A percentile compares a stretch with the other conserved stretches of the same genome.
Evolutionary conservation across 2,797 vertebrate genomes (phyloP).

Genomic region (Macropodus opercularis): DNA sequence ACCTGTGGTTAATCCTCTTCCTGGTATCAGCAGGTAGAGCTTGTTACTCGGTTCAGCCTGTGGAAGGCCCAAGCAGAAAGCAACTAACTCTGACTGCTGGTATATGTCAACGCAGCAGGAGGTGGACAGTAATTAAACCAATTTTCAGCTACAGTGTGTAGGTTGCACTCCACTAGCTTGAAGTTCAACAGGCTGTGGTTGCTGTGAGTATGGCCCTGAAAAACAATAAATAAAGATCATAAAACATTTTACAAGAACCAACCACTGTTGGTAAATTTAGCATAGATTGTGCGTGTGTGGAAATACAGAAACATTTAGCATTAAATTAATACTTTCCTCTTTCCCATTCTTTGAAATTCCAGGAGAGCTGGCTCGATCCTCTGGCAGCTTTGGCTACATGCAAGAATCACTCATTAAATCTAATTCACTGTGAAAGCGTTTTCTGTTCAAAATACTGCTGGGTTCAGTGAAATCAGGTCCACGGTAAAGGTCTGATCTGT

Average conservation of each 20-base stretch:
- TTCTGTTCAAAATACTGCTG: conserved; percentile 16
- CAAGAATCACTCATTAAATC: conserved; percentile 11
- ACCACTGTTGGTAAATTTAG: neutral
- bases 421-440: conserved; percentile 24
- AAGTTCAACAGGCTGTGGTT: conserved; percentile 13
- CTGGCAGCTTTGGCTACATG: conserved; percentile 6
- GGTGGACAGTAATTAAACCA: conserved; percentile 12
- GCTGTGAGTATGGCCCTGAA: neutral
- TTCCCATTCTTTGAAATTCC: conserved; percentile 10
- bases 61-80: conserved; percentile 9
- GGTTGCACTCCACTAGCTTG: conserved; percentile 2
- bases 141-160: conserved; percentile 7
- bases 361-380: neutral
- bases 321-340: neutral
- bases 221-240: neutral
- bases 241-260: no score
- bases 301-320: neutral
- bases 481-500: conserved; percentile 27
- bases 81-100: neutral
- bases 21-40: conserved; percentile 8
- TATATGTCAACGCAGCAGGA: conserved; percentile 10
- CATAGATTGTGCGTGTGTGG: neutral
- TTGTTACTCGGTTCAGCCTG: conserved; percentile 21
- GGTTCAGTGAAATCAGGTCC: conserved; percentile 26
- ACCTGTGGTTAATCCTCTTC: conserved; percentile 42